Percentiles rank a stretch among this genome's conserved stretches.
Evolutionary conservation across 2,888 invertebrate species (phyloP).

Genomic region (Apantesis nais): DNA sequence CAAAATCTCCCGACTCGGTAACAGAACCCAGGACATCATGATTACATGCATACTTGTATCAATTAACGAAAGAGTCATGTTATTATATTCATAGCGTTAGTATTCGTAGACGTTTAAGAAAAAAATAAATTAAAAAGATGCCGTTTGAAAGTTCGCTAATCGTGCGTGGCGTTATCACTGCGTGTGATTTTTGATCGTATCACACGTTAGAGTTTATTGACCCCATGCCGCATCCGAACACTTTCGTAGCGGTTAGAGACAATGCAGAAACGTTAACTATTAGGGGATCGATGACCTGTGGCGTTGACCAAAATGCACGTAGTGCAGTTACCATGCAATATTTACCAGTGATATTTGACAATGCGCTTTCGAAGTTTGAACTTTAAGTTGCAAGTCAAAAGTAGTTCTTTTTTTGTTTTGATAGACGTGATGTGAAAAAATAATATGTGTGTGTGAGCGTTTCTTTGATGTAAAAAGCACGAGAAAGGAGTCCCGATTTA

Average conservation of each 20-base stretch:
- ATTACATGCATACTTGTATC: neutral
- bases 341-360: neutral
- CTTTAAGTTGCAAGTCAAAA: neutral
- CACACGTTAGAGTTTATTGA: slow-evolving; percentile 58
- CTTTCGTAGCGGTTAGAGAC: slow-evolving; percentile 47
- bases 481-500: neutral
- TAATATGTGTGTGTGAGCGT: no score
- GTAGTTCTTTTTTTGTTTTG: neutral
- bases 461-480: neutral
- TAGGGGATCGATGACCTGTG: slow-evolving; percentile 36
- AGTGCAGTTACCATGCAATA: slow-evolving; percentile 24
- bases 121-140: neutral
- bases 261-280: slow-evolving; percentile 44
- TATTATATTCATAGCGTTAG: neutral
- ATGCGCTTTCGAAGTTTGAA: neutral
- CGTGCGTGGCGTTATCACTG: slow-evolving; percentile 51
- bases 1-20: rapidly evolving
- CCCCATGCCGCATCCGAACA: slow-evolving; percentile 54
- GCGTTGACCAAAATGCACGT: slow-evolving; percentile 43
- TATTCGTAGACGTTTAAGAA: neutral
- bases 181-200: slow-evolving; percentile 56
- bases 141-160: slow-evolving; percentile 22
- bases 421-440: neutral
- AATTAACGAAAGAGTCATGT: no score
- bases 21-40: neutral